Conservation (phyloP, 1,140 invertebrate species). For the Plodia interpunctella region DNA sequence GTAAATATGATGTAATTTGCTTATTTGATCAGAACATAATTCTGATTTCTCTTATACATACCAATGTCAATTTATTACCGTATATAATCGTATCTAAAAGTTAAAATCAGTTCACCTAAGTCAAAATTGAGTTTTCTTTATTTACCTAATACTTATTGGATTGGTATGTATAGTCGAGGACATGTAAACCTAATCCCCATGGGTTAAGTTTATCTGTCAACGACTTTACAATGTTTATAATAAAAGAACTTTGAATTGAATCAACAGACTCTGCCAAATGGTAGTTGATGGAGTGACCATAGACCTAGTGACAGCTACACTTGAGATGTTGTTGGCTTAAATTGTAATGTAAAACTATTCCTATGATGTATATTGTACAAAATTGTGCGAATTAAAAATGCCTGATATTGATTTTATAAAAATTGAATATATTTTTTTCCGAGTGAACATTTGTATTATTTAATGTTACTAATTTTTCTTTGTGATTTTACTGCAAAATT, state of each 20-base stretch:
- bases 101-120: too few species aligned
- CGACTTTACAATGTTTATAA: too few species aligned
- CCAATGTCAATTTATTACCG: neutral
- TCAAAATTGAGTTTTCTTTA: too few species aligned
- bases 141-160: too few species aligned
- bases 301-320: neutral
- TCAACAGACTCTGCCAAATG: too few species aligned
- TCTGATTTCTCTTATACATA: neutral
- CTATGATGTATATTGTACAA: slow-evolving; percentile 60
- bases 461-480: slow-evolving; percentile 12
- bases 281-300: neutral
- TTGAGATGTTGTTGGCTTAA: slow-evolving; percentile 26
- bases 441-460: slow-evolving; percentile 62
- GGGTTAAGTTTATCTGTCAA: too few species aligned
- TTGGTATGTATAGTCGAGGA: too few species aligned
- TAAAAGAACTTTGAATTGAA: too few species aligned
- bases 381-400: slow-evolving; percentile 66
- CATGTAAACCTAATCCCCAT: too few species aligned
- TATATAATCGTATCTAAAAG: too few species aligned
- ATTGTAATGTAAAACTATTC: slow-evolving; percentile 37
- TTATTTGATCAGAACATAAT: neutral
- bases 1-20: neutral
- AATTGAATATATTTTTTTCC: slow-evolving; percentile 75
- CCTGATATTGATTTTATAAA: slow-evolving; percentile 75
- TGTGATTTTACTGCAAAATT: too few species aligned